phyloP scores from a whole-genome alignment of 2,888 invertebrate genomes.

The Ophion obscuratus region DNA sequence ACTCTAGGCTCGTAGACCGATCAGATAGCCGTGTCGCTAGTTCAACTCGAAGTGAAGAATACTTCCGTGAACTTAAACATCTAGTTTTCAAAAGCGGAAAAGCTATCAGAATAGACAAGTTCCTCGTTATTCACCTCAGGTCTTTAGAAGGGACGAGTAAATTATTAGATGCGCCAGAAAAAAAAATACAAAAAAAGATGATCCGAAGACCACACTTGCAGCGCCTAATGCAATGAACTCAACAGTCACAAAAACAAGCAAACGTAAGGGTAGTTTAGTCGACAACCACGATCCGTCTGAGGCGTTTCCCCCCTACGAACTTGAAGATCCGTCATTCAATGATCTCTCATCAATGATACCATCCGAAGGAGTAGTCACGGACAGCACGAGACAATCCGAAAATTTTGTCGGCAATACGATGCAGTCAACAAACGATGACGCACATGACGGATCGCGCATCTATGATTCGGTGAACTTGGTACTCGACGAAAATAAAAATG shows the following conservation, averaged over 20 bases:
- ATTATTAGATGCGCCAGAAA: slow-evolving; percentile 31
- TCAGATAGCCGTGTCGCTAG: slow-evolving; percentile 4
- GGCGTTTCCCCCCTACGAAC: background rate
- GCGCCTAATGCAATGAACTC: background rate
- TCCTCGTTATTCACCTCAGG: slow-evolving; percentile 59
- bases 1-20: slow-evolving; percentile 21
- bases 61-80: slow-evolving; percentile 54
- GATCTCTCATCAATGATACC: background rate
- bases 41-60: slow-evolving; percentile 56
- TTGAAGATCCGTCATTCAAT: background rate
- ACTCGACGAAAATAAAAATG: background rate
- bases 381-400: no score
- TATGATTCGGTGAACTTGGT: background rate
- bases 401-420: no score
- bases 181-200: background rate
- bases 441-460: background rate
- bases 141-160: slow-evolving; percentile 53
- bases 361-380: no score
- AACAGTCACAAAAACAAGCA: background rate
- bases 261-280: background rate
- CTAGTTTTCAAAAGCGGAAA: slow-evolving; percentile 47
- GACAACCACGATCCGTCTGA: background rate
- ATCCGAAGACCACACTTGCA: background rate
- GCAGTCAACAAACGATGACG: no score
- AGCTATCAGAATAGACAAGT: slow-evolving; percentile 60